Evolutionary conservation across 2,113 vertebrate species (phyloP).

Genomic region (Clarias batrachus): DNA sequence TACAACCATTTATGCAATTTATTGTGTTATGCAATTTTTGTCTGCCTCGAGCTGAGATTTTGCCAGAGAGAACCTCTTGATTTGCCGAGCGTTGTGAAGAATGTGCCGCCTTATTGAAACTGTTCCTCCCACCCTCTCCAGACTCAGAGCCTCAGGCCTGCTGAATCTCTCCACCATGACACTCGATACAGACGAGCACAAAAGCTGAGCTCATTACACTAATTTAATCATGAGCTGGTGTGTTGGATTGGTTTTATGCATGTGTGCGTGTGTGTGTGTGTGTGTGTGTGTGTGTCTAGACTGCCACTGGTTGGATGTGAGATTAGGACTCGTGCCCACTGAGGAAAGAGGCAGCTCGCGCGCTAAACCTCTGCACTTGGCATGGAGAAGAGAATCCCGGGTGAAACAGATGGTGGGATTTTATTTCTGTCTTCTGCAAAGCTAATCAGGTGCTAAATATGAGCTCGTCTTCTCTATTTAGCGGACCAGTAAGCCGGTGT

Average conservation of each 20-base stretch:
- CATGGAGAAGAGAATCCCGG: conserved; percentile 58
- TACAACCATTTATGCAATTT: background rate
- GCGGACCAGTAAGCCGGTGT: conserved; percentile 6
- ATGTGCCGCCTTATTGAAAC: conserved; percentile 12
- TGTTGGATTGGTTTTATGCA: conserved; percentile 32
- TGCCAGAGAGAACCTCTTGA: conserved; percentile 7
- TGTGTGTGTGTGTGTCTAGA: conserved; percentile 29
- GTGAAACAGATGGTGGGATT: conserved; percentile 68
- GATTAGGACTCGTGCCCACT: conserved; percentile 48
- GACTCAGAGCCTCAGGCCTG: conserved; percentile 22
- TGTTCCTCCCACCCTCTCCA: conserved; percentile 20
- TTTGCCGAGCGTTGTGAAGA: background rate
- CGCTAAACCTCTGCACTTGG: conserved; percentile 60
- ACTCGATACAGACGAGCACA: conserved; percentile 36
- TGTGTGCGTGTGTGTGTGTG: background rate
- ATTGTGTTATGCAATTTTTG: background rate
- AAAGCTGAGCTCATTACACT: conserved; percentile 49
- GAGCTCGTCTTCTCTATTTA: conserved; percentile 55
- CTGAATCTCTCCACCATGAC: conserved; percentile 24
- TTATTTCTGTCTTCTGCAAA: conserved; percentile 55
- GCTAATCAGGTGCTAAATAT: conserved; percentile 71
- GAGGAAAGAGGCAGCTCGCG: conserved; percentile 33
- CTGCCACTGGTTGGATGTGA: conserved; percentile 28
- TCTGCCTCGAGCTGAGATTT: background rate
- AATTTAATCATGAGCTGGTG: conserved; percentile 49